Percentiles rank a stretch among this genome's conserved stretches.
These are phyloP conservation scores for Collichthys lucidus DNA, from an alignment of 2,113 vertebrate genomes.

Conservation along the genomic window DNA sequence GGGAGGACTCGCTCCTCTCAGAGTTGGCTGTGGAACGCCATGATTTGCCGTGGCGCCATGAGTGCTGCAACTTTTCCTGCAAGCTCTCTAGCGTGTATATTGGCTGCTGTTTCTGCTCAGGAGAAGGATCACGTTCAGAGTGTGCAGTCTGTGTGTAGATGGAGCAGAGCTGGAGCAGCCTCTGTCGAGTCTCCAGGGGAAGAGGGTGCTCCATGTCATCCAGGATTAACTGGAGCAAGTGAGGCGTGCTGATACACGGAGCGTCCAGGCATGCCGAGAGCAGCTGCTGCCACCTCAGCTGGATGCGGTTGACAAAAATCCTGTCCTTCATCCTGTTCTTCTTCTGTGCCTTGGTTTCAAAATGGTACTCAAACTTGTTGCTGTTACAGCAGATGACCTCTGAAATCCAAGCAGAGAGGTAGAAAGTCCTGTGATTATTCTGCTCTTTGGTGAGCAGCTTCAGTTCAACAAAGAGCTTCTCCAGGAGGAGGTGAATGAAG, in stretches of 20 bases:
- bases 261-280: conserved; percentile 89
- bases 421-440: conserved; percentile 82
- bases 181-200: conserved; percentile 85
- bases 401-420: conserved; percentile 90
- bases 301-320: conserved; percentile 85
- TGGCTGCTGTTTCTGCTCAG: conserved; percentile 78
- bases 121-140: conserved; percentile 19
- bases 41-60: conserved; percentile 42
- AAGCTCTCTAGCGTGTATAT: conserved; percentile 92
- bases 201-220: conserved; percentile 90
- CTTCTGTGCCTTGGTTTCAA: conserved; percentile 77
- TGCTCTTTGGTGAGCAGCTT: conserved; percentile 80
- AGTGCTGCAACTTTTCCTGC: conserved; percentile 82
- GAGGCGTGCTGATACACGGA: conserved; percentile 89
- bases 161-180: conserved; percentile 88
- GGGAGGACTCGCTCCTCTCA: conserved; percentile 70
- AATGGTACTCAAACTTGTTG: conserved; percentile 74
- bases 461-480: conserved; percentile 89
- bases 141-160: conserved; percentile 89
- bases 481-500: conserved; percentile 89
- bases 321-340: conserved; percentile 81
- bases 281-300: conserved; percentile 89
- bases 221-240: conserved; percentile 91
- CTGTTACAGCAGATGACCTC: conserved; percentile 89
- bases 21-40: conserved; percentile 31